Evolutionary conservation across 2,113 vertebrate species (phyloP).

Genomic region (Ptyas mucosa): DNA sequence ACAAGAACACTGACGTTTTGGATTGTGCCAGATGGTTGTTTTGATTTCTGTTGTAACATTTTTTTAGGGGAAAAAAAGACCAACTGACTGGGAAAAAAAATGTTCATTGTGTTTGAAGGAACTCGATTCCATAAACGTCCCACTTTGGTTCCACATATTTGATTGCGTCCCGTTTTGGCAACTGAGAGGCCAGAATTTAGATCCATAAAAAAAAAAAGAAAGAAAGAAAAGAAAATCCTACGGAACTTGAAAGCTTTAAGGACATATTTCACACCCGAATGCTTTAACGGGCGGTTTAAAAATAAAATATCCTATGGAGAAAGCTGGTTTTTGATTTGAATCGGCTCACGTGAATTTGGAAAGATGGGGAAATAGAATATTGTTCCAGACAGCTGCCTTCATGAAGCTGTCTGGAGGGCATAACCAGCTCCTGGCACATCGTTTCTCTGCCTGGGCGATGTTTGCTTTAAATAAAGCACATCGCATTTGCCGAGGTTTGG

Average conservation of each 20-base stretch:
- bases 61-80: fast-evolving
- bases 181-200: too few relatives aligned
- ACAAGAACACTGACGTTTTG: neutral
- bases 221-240: neutral
- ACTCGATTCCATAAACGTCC: too few relatives aligned
- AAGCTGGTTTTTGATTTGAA: slow-evolving; percentile 19
- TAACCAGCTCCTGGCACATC: neutral
- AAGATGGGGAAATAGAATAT: neutral
- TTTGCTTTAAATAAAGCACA: neutral
- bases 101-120: neutral
- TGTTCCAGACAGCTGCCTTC: slow-evolving; percentile 3
- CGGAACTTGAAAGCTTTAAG: neutral
- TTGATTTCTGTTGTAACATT: neutral
- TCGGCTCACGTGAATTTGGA: neutral
- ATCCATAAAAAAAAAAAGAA: neutral
- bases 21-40: neutral
- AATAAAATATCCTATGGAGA: neutral
- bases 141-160: neutral
- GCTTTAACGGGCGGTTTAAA: neutral
- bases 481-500: neutral
- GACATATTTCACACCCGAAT: neutral
- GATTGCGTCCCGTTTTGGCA: neutral
- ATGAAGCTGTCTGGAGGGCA: neutral
- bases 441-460: neutral
- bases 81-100: neutral